Base-by-base conservation (phyloP, 2,888 invertebrate genomes). In the Agrenia bidenticulata region DNA sequence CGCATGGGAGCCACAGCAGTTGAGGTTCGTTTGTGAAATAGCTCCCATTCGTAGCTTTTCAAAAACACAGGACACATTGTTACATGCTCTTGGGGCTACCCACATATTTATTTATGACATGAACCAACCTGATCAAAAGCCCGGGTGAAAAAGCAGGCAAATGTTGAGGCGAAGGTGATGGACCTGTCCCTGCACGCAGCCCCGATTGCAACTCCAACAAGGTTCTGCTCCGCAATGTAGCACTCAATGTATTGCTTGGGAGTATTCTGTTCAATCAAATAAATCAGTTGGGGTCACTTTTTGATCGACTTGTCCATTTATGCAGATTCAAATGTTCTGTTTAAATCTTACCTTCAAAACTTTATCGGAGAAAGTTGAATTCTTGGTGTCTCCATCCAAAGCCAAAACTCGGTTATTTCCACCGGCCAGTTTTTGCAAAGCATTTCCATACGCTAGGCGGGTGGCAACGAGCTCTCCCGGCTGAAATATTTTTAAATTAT, bases 151-250 rank as follows among this genome's bases (percentile, higher is more conserved):
- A 99, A 99, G 1, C 94, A 92, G 41, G 98, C 98, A 82, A 99
- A 99, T 11, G 99, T 97, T 64, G 95, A 96, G 1, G 88, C 92
- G 82, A 99, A 99, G 1, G 94, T 89, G 56, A 99, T 88, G 5
- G 94, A 89, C 69, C 99, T 87, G 79, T 92, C 89, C 72, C 99
- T 85, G 79, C 95, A 95, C 19, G 92, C 92, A 61, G 92, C 90
- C 24, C 99, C 99, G 76, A 95, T 93, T 0, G 93, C 97, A 65
- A 96, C 94, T 56, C 95, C 95, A 69, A 94, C 94, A 79, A 97
- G 83, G 83, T 96, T 98, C 84, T 99, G 99, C 80, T 99, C 99
- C 65, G 99, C 99, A 79, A 99, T 99, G 84, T 91, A 99, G 80
- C 99, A 97, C 82, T 99, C 99, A 76, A 99, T 88, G 82, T 91